Evolutionary conservation across 2,113 vertebrate genomes (phyloP), one percentile per base, ranked within the genome.

Genomic region (Hystrix cristata): DNA sequence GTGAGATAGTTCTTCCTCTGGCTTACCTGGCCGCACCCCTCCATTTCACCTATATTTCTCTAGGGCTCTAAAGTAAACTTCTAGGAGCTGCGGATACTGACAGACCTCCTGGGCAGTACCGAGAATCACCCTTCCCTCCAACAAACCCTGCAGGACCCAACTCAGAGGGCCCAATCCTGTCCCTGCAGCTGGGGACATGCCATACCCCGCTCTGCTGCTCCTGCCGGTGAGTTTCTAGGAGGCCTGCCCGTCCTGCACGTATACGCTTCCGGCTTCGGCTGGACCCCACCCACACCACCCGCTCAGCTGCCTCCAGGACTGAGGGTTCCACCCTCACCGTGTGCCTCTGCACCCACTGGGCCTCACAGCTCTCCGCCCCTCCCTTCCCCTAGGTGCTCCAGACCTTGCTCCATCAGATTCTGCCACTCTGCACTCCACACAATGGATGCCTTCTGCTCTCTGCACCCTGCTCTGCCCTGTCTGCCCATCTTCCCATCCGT

Each of bases 21-120:
- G 1, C 29, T n/a, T 51, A 72, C 2, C 60, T 60, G 60, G 10
- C 67, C 13, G 3, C 64, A 72, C 53, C 21, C 9, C 31, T 60
- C 43, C 29, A 19, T 18, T 9, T 71, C 53, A 1, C 78, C 27
- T 59, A 5, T 43, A 27, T 43, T 48, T n/a, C 79, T 34, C 25
- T 5, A 27, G 11, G 51, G 79, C 78, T 91, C 90, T 5, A 83
- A 46, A 18, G 51, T 57, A 65, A 23, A 10, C 38, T 15, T 8
- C 18, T 3, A 19, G 31, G 53, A 60, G 65, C 81, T 11, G 4
- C 12, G 29, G 43, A 25, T 34, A 64, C 65, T 62, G 1, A 3
- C 3, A 5, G 38, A 0, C 14, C 31, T 16, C 74, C 48, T 8
- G 34, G 1, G 23, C 7, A 3, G 60, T 11, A 18, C 51, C 51